Evolutionary conservation across 1,140 invertebrate genomes (phyloP), one percentile per base, ranked within the genome.

Genomic region (Wiebesia pumilae): DNA sequence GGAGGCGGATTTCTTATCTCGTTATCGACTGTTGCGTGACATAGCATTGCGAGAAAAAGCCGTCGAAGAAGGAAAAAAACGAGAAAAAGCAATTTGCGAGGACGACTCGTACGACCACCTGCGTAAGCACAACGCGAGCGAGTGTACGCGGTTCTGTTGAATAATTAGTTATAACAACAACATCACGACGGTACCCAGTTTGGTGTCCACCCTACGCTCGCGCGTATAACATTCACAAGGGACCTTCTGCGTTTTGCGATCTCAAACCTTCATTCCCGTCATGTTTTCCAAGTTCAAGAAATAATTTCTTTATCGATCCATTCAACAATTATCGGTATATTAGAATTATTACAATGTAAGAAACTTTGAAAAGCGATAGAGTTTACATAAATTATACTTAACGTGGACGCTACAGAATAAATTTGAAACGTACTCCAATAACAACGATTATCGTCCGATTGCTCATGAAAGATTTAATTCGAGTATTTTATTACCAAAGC

Each of bases 91-190:
- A 30, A 51, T 47, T 43, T 30, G 75, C 73, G 33, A 58, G 83
- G 38, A 54, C 51, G 73, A 78, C 38, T 65, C 88, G 87, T 88
- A 84, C 73, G 71, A 83, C 88, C 89, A 89, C 90, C 92, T 93
- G 92, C 88, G 89, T 90, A 93, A 93, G 92, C 89, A 91, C 6
- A 24, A 38, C 88, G 89, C 91, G 90, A 92, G 91, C 92, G 91
- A 89, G 89, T 92, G 88, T 89, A 90, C 91, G 92, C 91, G 92
- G 90, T 90, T 93, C 91, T 19, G 24, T 65, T 65, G 83, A 83
- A 83, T 75, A 83, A 83, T 83, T 65, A 69, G n/a, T 69, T 12
- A 54, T 43, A 30, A 35, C 81, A 67, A 24, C 24, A 43, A 24
- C 43, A 43, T 30, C n/a, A 78, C 38, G 75, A 43, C 3, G 10